phyloP scores from a whole-genome alignment of 2,113 vertebrate genomes.

The Alosa alosa region DNA sequence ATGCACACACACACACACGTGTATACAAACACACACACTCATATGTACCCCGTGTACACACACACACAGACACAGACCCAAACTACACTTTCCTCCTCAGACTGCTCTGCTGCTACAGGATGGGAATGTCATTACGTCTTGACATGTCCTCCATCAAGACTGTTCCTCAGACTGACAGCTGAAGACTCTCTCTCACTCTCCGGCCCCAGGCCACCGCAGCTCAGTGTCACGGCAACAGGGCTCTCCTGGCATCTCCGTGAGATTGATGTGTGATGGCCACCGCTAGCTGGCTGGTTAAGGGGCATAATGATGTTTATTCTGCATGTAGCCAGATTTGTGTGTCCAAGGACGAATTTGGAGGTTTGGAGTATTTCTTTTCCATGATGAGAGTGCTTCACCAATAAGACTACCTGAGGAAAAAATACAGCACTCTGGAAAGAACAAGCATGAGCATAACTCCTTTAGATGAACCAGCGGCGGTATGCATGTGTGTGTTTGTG shows the following conservation, averaged over 20 bases:
- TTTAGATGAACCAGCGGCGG: neutral
- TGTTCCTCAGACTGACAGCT: slow-evolving; percentile 25
- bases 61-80: neutral
- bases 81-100: neutral
- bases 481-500: slow-evolving; percentile 17
- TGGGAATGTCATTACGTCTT: slow-evolving; percentile 30
- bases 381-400: neutral
- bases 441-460: neutral
- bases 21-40: neutral
- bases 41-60: neutral
- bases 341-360: neutral
- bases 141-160: slow-evolving; percentile 3
- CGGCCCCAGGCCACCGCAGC: neutral
- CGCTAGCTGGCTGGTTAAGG: neutral
- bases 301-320: slow-evolving; percentile 4
- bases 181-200: neutral
- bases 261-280: neutral
- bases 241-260: neutral
- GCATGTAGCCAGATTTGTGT: neutral
- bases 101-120: slow-evolving; percentile 19
- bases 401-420: neutral
- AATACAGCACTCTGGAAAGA: neutral
- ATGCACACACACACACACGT: neutral
- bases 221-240: neutral
- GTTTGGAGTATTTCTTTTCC: neutral